Evolutionary conservation across 2,888 invertebrate species (phyloP).

Genomic region (Rhamphomyia laevipes): DNA sequence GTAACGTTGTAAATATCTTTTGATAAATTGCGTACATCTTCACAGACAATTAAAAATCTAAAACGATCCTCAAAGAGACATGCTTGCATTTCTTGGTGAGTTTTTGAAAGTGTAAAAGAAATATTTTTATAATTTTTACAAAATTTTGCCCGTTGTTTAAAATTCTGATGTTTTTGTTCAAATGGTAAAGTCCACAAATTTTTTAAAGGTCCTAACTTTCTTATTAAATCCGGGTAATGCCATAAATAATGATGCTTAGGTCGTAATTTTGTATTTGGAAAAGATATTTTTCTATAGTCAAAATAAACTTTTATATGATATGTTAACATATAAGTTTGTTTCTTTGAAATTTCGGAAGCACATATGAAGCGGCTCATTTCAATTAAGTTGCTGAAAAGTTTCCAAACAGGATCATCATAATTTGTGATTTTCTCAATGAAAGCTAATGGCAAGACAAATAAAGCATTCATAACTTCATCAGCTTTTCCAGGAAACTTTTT

Average conservation of each 20-base stretch:
- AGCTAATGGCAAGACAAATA: neutral
- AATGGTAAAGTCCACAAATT: conserved; percentile 16
- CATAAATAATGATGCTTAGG: conserved; percentile 14
- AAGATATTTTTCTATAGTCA: conserved; percentile 7
- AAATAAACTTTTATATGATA: neutral
- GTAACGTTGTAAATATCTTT: neutral
- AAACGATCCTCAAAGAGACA: conserved; percentile 1
- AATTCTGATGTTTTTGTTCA: conserved; percentile 21
- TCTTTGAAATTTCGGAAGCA: neutral
- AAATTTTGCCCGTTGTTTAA: conserved; percentile 14
- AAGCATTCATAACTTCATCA: neutral
- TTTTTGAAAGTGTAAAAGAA: neutral
- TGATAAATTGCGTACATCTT: neutral
- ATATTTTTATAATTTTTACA: conserved; percentile 17
- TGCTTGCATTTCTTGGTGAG: conserved; percentile 3
- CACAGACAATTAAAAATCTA: neutral
- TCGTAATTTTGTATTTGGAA: conserved; percentile 9
- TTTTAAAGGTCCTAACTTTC: conserved; percentile 11
- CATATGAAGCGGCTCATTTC: conserved; percentile 5
- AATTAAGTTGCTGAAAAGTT: neutral
- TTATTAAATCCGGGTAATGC: conserved; percentile 13
- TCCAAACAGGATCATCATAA: neutral
- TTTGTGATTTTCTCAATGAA: neutral
- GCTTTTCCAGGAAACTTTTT: conserved; percentile 3
- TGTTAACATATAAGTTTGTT: neutral